These are phyloP conservation scores for Paragorgia papillata DNA, from an alignment of 92 coral and sea anemone genomes.

Conservation along the genomic window DNA sequence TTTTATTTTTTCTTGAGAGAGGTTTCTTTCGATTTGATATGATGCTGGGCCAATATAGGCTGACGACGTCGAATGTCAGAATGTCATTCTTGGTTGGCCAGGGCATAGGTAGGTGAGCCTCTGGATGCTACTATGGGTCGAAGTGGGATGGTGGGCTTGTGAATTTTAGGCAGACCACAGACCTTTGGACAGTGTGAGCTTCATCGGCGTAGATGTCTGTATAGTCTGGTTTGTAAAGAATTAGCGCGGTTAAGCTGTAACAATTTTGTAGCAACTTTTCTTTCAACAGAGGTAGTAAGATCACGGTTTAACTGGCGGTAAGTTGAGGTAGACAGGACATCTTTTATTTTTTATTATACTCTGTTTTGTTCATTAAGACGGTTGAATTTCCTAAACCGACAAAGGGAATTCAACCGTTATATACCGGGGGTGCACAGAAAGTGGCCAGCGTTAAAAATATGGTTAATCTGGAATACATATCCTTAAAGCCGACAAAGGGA, in stretches of 20 bases:
- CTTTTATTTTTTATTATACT: background rate
- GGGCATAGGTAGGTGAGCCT: background rate
- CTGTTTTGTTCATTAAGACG: background rate
- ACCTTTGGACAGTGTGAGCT: constrained; percentile 1
- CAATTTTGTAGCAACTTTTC: background rate
- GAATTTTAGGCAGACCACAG: constrained; percentile 24
- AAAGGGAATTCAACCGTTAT: too few species aligned
- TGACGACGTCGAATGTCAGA: too few species aligned
- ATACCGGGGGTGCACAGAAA: too few species aligned
- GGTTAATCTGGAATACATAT: background rate
- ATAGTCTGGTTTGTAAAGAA: too few species aligned
- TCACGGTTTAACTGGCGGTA: constrained; percentile 3
- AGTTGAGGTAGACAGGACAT: background rate
- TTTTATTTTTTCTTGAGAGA: too few species aligned
- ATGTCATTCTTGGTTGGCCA: too few species aligned
- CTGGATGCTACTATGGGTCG: constrained; percentile 23
- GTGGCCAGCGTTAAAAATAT: background rate
- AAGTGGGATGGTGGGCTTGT: constrained; percentile 38
- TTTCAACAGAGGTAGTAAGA: background rate
- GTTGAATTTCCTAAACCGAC: background rate
- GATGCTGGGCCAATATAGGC: too few species aligned
- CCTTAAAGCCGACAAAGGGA: background rate
- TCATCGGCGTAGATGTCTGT: background rate
- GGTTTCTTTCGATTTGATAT: too few species aligned
- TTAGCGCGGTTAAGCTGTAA: background rate